These are phyloP conservation scores for Anastrepha ludens DNA, from an alignment of 1,140 invertebrate species.

Conservation along the genomic window DNA sequence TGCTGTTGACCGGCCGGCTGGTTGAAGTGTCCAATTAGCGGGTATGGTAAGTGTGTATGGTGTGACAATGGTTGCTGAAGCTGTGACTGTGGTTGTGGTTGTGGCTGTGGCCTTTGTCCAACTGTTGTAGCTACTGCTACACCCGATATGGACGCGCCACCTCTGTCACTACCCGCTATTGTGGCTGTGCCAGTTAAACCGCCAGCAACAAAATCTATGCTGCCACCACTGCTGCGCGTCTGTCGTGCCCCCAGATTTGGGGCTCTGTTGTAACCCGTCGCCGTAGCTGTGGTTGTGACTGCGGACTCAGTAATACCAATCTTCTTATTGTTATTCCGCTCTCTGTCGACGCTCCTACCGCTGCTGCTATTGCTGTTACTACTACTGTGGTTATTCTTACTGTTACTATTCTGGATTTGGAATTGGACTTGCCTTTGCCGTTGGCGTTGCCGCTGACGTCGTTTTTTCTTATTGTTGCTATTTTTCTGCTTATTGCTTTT, in stretches of 20 bases:
- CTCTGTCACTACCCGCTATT: not conserved
- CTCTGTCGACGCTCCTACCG: conserved; percentile 58
- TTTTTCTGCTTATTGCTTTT: conserved; percentile 59
- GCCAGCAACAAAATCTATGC: conserved; percentile 54
- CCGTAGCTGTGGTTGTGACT: conserved; percentile 63
- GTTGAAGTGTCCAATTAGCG: conserved; percentile 60
- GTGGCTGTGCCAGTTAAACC: conserved; percentile 17
- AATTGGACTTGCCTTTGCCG: conserved; percentile 53
- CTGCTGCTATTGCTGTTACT: conserved; percentile 51
- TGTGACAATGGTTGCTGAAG: conserved; percentile 58
- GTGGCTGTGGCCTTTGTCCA: conserved; percentile 58
- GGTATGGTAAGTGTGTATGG: conserved; percentile 58
- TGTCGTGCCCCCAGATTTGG: conserved; percentile 68
- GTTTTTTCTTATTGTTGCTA: conserved; percentile 29
- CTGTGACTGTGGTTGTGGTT: conserved; percentile 49
- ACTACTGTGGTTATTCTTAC: conserved; percentile 53
- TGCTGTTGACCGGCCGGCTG: not conserved
- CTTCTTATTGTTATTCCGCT: conserved; percentile 57
- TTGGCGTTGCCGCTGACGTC: not conserved
- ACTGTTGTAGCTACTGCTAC: conserved; percentile 33
- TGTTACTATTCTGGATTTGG: conserved; percentile 59
- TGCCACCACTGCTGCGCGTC: conserved; percentile 64
- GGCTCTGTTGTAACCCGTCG: conserved; percentile 67
- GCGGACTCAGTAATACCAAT: not conserved
- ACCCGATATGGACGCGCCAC: conserved; percentile 45